These are phyloP conservation scores for Thamnophis elegans DNA, from an alignment of 2,797 vertebrate species.

Conservation along the genomic window DNA sequence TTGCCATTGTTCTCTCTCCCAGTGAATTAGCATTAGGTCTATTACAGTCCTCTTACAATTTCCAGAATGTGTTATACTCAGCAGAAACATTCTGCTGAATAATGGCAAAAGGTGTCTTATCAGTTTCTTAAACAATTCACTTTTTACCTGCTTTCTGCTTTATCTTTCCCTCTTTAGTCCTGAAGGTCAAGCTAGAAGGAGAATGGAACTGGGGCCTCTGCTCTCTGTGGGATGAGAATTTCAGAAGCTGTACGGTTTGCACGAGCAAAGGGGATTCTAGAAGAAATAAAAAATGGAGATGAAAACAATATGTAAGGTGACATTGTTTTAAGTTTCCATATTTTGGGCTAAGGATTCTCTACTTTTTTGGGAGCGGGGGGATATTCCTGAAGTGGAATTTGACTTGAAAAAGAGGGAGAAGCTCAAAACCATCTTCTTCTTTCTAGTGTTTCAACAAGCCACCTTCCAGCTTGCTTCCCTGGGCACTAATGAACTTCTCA, in stretches of 20 bases:
- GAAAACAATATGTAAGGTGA: not conserved
- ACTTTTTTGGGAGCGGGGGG: not conserved
- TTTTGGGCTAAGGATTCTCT: not conserved
- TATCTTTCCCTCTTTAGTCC: conserved; percentile 29
- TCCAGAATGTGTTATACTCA: conserved; percentile 32
- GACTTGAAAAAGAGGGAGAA: not conserved
- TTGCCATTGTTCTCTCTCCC: not conserved
- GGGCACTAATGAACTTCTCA: not conserved
- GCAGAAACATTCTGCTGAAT: conserved; percentile 38
- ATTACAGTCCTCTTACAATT: conserved; percentile 27
- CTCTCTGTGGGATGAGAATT: not conserved
- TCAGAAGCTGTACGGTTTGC: not conserved
- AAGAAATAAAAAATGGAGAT: not conserved
- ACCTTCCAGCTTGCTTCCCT: not conserved
- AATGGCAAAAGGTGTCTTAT: conserved; percentile 42
- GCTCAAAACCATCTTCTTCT: not conserved
- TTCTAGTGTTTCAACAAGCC: not conserved
- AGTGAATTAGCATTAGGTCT: conserved; percentile 34
- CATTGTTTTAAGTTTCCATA: not conserved
- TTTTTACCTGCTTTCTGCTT: conserved; percentile 39
- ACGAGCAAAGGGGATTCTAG: not conserved
- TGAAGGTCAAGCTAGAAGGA: conserved; percentile 26
- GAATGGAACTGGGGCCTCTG: not conserved
- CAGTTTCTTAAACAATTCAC: conserved; percentile 24
- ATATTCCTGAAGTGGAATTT: not conserved